Base-by-base conservation (phyloP, 2,797 vertebrate species). In the Petrocephalus sullivani region DNA sequence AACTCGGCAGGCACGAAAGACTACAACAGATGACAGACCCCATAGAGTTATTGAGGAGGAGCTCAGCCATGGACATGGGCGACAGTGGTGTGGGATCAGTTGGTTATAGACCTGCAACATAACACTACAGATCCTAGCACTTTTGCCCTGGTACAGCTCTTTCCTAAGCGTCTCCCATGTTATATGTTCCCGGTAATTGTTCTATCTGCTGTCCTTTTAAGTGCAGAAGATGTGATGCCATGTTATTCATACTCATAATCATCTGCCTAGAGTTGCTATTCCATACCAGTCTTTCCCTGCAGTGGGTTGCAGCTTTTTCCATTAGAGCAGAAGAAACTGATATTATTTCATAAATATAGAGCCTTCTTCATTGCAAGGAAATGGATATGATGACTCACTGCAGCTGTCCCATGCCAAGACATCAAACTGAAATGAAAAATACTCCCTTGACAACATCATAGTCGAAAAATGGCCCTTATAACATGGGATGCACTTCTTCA, bases 301-400 rank as follows among this genome's bases (percentile, higher is more conserved):
- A 71, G 28, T 49, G n/a, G 5, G 9, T 49, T 87, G 4, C 87
- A 1, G 51, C 10, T 88, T 46, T 90, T 64, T 83, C 87, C 71
- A 67, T 21, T 85, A 90, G 91, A 92, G 92, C 92, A 91, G 89
- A 93, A 96, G 94, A 91, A 93, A 93, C 93, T 96, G 95, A 96
- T 95, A 94, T 96, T 94, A 96, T 92, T 37, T 88, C 91, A 90
- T 94, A 93, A 94, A 95, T 96, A 95, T 95, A 96, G 94, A 92
- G 90, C 10, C 90, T 90, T 90, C 94, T 93, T 95, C 94, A 95
- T 93, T 91, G 93, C 91, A 86, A 91, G 94, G 95, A 92, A 94
- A 94, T 92, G 90, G 94, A 95, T 60, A 21, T 60, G 58, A 21
- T 95, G 64, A 28, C 19, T 67, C 3, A 9, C 21, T 33, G 10